Conservation (phyloP, 2,797 vertebrate genomes). For the Microchirus variegatus region DNA sequence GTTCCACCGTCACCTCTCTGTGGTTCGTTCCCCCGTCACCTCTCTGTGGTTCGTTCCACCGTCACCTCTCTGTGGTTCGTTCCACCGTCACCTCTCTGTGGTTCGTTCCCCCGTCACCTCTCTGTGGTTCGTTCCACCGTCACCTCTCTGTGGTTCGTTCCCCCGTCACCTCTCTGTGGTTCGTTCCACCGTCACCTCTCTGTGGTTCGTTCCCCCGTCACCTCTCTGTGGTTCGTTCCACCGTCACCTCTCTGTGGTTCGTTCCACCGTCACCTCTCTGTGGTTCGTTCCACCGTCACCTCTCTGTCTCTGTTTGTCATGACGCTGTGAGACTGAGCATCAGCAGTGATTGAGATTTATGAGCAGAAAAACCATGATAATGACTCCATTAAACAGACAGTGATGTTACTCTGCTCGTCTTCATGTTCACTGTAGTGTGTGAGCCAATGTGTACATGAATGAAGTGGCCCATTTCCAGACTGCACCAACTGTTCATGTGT, state of each 20-base stretch:
- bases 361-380: conserved; percentile 38
- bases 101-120: no score
- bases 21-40: no score
- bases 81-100: conserved; percentile 38
- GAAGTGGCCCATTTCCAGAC: conserved; percentile 35
- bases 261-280: conserved; percentile 19
- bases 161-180: no score
- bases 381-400: conserved; percentile 52
- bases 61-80: conserved; percentile 45
- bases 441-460: conserved; percentile 19
- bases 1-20: conserved; percentile 35
- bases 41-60: no score
- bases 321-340: no score
- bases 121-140: no score
- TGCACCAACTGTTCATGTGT: conserved; percentile 22
- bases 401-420: conserved; percentile 27
- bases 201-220: no score
- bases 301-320: conserved; percentile 16
- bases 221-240: no score
- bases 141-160: conserved; percentile 42
- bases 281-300: conserved; percentile 50
- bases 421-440: conserved; percentile 43
- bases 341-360: conserved; percentile 56
- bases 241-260: conserved; percentile 44
- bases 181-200: conserved; percentile 39